Evolutionary conservation across 2,113 vertebrate genomes (phyloP).

Genomic region (Tor tambroides): DNA sequence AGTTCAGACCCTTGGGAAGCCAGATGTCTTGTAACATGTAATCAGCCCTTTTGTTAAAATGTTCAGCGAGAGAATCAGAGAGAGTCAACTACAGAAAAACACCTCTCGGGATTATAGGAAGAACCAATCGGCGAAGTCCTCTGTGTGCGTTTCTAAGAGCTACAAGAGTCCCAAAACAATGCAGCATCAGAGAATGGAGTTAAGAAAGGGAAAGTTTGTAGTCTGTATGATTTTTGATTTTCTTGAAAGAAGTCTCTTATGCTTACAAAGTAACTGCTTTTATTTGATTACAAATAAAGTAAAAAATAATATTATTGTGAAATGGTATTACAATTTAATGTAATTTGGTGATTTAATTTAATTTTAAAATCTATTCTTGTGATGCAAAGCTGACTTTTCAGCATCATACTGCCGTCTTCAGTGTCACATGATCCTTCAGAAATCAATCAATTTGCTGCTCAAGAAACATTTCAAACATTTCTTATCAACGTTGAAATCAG

Average conservation of each 20-base stretch:
- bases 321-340: not conserved
- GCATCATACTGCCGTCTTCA: too few relatives aligned
- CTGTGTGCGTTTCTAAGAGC: not conserved
- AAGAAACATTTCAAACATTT: too few relatives aligned
- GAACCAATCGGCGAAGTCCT: not conserved
- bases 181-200: not conserved
- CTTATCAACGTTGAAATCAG: too few relatives aligned
- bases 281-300: not conserved
- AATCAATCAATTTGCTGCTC: too few relatives aligned
- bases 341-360: too few relatives aligned
- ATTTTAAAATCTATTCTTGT: too few relatives aligned
- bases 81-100: not conserved
- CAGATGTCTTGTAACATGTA: constrained; percentile 6
- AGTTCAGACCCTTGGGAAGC: not conserved
- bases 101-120: not conserved
- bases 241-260: not conserved
- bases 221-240: not conserved
- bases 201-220: not conserved
- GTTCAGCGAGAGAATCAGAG: not conserved
- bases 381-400: too few relatives aligned
- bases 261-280: not conserved
- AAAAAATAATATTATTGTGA: too few relatives aligned
- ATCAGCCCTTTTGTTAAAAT: not conserved
- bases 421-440: too few relatives aligned
- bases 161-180: not conserved